phyloP scores from a whole-genome alignment of 53 echinoderm and acorn worm species.

The Zoroaster sp. region DNA sequence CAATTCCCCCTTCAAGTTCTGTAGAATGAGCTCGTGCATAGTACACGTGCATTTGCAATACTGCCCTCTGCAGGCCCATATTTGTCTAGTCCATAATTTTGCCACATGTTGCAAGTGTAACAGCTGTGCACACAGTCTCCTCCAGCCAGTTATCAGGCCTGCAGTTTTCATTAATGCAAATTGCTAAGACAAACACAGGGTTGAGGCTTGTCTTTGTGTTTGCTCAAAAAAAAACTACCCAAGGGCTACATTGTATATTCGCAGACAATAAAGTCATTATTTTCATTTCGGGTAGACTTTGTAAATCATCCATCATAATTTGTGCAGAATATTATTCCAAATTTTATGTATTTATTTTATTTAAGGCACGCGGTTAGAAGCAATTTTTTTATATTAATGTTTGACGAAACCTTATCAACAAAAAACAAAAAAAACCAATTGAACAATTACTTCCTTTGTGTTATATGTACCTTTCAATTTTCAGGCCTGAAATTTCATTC shows the following conservation, averaged over 20 bases:
- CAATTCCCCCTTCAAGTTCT: too few relatives aligned
- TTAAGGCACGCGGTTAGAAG: too few relatives aligned
- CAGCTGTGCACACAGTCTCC: slow-evolving; percentile 26
- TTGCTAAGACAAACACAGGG: slow-evolving; percentile 4
- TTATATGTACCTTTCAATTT: too few relatives aligned
- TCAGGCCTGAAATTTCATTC: too few relatives aligned
- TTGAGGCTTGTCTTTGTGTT: neutral
- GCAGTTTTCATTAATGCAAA: neutral
- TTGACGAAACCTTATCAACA: too few relatives aligned
- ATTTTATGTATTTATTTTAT: too few relatives aligned
- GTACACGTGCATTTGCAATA: neutral
- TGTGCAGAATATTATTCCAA: too few relatives aligned
- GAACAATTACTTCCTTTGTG: too few relatives aligned
- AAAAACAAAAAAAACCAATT: too few relatives aligned
- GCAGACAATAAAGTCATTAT: neutral
- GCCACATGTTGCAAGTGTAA: slow-evolving; percentile 31
- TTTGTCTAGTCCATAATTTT: neutral
- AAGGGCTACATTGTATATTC: neutral
- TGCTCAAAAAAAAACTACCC: neutral
- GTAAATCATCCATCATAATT: too few relatives aligned
- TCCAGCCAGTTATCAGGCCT: neutral
- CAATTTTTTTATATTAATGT: too few relatives aligned
- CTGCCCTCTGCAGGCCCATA: slow-evolving; percentile 3
- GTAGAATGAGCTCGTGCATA: too few relatives aligned
- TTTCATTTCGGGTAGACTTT: neutral